Evolutionary conservation across 2,888 invertebrate species (phyloP).

Genomic region (Cephus sareptanus): DNA sequence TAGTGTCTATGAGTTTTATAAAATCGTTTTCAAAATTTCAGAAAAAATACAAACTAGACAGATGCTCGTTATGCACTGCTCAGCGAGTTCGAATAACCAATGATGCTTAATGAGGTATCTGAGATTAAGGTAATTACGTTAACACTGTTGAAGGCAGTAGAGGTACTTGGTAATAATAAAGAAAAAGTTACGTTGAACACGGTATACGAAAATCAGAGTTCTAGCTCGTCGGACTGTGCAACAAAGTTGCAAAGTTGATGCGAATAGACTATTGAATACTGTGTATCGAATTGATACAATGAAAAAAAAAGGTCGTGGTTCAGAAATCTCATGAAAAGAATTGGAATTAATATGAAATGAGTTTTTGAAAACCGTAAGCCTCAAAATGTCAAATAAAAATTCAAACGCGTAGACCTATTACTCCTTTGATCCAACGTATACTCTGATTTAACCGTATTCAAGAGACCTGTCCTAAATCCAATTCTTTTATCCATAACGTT

Average conservation of each 20-base stretch:
- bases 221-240: neutral
- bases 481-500: neutral
- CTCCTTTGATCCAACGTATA: neutral
- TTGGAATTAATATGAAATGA: neutral
- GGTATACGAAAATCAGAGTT: neutral
- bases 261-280: neutral
- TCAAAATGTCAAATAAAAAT: neutral
- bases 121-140: neutral
- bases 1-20: neutral
- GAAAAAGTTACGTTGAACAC: neutral
- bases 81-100: slow-evolving; percentile 18
- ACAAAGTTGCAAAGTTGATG: neutral
- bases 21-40: neutral
- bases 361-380: neutral
- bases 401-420: neutral
- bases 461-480: neutral
- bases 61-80: slow-evolving; percentile 20
- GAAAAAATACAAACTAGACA: slow-evolving; percentile 4
- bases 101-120: neutral
- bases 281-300: neutral
- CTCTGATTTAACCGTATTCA: neutral
- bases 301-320: neutral
- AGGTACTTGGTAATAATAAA: neutral
- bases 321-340: neutral
- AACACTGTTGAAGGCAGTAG: neutral